These are phyloP conservation scores for Ceyx cyanopectus DNA, from an alignment of 2,113 vertebrate genomes.

Conservation along the genomic window DNA sequence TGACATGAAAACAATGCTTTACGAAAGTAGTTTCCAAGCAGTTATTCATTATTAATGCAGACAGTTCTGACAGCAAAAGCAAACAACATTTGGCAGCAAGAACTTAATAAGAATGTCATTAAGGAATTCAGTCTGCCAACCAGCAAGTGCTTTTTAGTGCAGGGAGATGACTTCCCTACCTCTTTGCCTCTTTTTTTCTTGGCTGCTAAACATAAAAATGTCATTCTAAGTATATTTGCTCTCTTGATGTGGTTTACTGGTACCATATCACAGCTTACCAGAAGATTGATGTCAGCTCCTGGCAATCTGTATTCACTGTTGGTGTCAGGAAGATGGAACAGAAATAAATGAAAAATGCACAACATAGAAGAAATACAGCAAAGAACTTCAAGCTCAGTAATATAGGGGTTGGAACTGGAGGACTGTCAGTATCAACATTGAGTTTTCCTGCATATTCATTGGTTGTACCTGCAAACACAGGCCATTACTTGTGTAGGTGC, in stretches of 20 bases:
- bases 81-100: conserved; percentile 52
- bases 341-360: background rate
- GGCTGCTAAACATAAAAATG: background rate
- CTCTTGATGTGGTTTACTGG: background rate
- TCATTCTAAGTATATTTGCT: background rate
- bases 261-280: background rate
- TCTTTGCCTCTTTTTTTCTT: background rate
- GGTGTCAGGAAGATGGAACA: background rate
- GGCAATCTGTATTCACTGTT: background rate
- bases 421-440: background rate
- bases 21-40: background rate
- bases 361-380: background rate
- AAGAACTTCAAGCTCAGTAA: background rate
- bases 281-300: background rate
- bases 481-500: background rate
- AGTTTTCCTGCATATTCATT: background rate
- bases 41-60: conserved; percentile 53
- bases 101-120: conserved; percentile 27
- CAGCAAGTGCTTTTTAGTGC: background rate
- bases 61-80: conserved; percentile 48
- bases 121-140: background rate
- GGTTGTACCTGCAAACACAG: background rate
- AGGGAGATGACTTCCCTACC: background rate
- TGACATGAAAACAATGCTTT: conserved; percentile 2
- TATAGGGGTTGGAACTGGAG: background rate